Percentiles rank a stretch among this genome's conserved stretches.
Evolutionary conservation across 2,797 vertebrate species (phyloP).

Genomic region (Lithobates pipiens): DNA sequence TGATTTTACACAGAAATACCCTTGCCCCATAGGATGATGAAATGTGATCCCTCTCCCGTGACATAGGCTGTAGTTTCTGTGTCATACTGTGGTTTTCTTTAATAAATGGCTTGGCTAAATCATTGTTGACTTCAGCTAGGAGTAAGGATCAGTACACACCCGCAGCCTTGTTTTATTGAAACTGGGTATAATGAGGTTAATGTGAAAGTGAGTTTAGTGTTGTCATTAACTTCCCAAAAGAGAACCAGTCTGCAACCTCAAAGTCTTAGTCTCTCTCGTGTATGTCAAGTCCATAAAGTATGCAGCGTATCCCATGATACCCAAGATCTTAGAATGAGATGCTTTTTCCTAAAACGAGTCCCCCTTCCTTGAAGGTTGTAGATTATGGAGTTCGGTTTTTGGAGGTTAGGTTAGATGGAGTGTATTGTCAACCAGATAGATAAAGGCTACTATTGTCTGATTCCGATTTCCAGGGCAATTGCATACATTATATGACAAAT

Average conservation of each 20-base stretch:
- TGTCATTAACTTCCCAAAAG: too few relatives aligned
- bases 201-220: not conserved
- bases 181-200: slow-evolving; percentile 1
- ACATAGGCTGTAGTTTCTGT: slow-evolving; percentile 9
- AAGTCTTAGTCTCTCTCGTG: not conserved
- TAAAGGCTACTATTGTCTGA: too few relatives aligned
- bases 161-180: not conserved
- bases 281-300: not conserved
- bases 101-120: slow-evolving; percentile 26
- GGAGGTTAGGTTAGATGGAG: too few relatives aligned
- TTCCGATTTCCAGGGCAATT: too few relatives aligned
- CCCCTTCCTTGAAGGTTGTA: too few relatives aligned
- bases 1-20: slow-evolving; percentile 18
- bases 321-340: too few relatives aligned
- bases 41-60: slow-evolving; percentile 23
- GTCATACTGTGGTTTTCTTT: slow-evolving; percentile 17
- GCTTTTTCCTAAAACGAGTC: too few relatives aligned
- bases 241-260: not conserved
- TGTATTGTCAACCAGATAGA: too few relatives aligned
- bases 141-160: not conserved
- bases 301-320: not conserved
- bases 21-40: slow-evolving; percentile 14
- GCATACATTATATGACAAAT: too few relatives aligned
- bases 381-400: too few relatives aligned
- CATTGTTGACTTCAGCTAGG: not conserved